Base-by-base conservation (phyloP, 2,797 vertebrate species). In the Chelmon rostratus region DNA sequence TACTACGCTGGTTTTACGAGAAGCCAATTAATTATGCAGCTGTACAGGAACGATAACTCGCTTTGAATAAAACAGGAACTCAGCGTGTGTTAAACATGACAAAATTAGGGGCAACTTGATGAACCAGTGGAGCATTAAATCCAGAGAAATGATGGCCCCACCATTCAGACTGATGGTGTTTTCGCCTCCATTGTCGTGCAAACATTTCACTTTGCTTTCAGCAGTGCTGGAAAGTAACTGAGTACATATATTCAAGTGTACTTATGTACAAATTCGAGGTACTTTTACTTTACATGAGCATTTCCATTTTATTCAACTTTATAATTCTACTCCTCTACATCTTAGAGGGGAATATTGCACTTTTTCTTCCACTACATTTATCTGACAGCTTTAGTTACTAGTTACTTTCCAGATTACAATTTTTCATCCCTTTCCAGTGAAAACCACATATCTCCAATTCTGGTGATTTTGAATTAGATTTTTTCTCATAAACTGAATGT, bases 21-120 rank as follows among this genome's bases (percentile, higher is more conserved):
- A 76, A 79, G 58, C 54, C 68, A 70, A 84, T 86, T 82, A 84
- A 89, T 87, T 58, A 79, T 67, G 76, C 61, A 11, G 81, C 54
- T 66, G 58, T 71, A 68, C 38, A 46, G 58, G 62, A 77, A 64
- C 38, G 47, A 70, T 73, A 82, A 84, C 73, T 53, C 52, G 33
- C 33, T 83, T 82, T 58, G 64, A 75, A 83, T 62, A 42, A 76
- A 49, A 58, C 54, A 47, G 25, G 49, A 59, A 65, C 66, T 63
- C 73, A 78, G 76, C 50, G n/a, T 78, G 81, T 69, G 81, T 85
- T 86, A 76, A 87, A 40, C 54, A 19, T 71, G 52, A 63, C 35
- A 21, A 33, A 25, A 82, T 84, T 73, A 80, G 37, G 62, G 52
- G 23, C 33, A 68, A 61, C 13, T 54, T 73, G 59, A 79, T 79